These are phyloP conservation scores for Mya arenaria DNA, from an alignment of 1,140 invertebrate genomes.

Conservation along the genomic window DNA sequence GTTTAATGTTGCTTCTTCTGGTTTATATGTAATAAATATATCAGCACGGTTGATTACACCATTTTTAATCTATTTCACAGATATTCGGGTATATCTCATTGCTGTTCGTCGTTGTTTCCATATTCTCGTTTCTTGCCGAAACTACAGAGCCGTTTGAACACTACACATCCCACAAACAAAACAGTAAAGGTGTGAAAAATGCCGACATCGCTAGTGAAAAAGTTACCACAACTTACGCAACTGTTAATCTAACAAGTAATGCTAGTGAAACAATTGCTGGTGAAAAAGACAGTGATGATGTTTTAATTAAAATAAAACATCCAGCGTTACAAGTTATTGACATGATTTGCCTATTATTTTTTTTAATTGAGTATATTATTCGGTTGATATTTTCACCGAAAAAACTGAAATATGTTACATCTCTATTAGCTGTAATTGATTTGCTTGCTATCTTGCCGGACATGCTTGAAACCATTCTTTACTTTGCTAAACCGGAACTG, in stretches of 20 bases:
- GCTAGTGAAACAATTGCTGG: neutral
- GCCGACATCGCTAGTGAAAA: neutral
- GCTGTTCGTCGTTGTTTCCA: slow-evolving; percentile 61
- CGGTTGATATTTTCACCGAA: slow-evolving; percentile 34
- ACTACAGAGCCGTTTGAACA: slow-evolving; percentile 52
- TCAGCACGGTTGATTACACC: neutral
- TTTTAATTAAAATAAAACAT: slow-evolving; percentile 32
- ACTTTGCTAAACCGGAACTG: slow-evolving; percentile 11
- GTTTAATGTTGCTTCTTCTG: no score
- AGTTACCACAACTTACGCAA: neutral
- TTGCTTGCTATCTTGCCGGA: slow-evolving; percentile 80
- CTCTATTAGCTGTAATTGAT: slow-evolving; percentile 83
- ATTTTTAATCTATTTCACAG: slow-evolving; percentile 26
- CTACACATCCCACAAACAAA: neutral
- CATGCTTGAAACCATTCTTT: slow-evolving; percentile 66
- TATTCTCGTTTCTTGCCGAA: slow-evolving; percentile 65
- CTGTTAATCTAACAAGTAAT: neutral
- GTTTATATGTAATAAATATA: no score
- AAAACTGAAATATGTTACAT: slow-evolving; percentile 39
- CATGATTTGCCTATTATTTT: slow-evolving; percentile 25
- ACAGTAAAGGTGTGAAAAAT: neutral
- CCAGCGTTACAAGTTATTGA: slow-evolving; percentile 27
- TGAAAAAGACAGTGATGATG: neutral
- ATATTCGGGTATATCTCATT: slow-evolving; percentile 60
- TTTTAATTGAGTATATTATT: slow-evolving; percentile 25